These are phyloP conservation scores for Xerus inauris DNA, from an alignment of 2,113 vertebrate species.

Conservation along the genomic window DNA sequence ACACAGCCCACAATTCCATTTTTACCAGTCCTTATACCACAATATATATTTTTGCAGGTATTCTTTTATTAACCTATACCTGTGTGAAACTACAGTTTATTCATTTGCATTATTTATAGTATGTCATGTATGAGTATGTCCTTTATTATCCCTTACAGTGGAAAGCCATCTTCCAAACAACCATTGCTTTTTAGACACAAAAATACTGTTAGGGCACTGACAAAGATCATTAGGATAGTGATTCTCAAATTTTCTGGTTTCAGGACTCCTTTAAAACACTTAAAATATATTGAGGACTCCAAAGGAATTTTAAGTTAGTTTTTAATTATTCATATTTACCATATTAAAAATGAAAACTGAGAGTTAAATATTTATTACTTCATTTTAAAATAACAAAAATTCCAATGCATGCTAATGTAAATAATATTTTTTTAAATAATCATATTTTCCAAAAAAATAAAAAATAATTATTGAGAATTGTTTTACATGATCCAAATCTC, in stretches of 20 bases:
- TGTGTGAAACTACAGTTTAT: background rate
- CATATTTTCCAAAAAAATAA: background rate
- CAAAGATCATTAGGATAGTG: background rate
- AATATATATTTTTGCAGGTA: background rate
- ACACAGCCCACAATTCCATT: background rate
- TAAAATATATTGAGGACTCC: background rate
- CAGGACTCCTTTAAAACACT: background rate
- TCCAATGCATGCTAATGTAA: background rate
- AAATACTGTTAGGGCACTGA: background rate
- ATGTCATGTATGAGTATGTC: background rate
- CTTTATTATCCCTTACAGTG: background rate
- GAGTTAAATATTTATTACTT: background rate
- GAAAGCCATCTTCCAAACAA: background rate
- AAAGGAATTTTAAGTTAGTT: background rate
- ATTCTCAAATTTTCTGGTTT: background rate
- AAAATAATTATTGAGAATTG: background rate
- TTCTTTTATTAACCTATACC: background rate
- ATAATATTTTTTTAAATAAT: background rate
- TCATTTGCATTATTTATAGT: background rate
- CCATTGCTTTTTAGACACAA: background rate
- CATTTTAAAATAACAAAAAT: conserved; percentile 5
- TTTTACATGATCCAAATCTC: background rate
- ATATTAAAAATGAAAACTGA: background rate
- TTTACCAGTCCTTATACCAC: background rate
- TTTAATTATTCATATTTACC: background rate